Percentiles rank a stretch among this genome's conserved stretches.
Evolutionary conservation across 2,888 invertebrate genomes (phyloP).

Genomic region (Nomada flava): DNA sequence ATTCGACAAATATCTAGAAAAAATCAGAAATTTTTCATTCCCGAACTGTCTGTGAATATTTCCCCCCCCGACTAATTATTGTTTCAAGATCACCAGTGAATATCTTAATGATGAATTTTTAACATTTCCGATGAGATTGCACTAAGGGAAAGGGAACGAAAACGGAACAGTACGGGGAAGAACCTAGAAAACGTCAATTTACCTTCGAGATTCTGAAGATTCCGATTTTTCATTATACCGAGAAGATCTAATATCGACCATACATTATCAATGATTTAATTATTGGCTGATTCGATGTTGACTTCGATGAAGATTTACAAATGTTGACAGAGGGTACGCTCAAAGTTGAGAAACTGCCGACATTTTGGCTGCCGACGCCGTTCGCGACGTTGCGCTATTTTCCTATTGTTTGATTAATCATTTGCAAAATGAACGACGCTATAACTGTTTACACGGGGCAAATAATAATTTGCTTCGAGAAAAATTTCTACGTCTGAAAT

Average conservation of each 20-base stretch:
- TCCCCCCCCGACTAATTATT: background rate
- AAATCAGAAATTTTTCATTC: background rate
- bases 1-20: constrained; percentile 8
- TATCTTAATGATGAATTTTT: constrained; percentile 16
- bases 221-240: constrained; percentile 53
- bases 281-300: constrained; percentile 38
- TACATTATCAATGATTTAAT: constrained; percentile 49
- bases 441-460: background rate
- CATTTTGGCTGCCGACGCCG: constrained; percentile 81
- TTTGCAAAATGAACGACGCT: background rate
- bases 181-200: constrained; percentile 57
- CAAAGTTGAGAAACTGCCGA: constrained; percentile 78
- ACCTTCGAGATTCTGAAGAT: constrained; percentile 56
- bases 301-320: constrained; percentile 49
- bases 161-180: constrained; percentile 42
- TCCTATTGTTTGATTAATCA: constrained; percentile 36
- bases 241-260: constrained; percentile 36
- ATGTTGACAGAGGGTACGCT: constrained; percentile 78
- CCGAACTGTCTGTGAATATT: background rate
- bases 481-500: background rate
- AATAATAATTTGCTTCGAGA: constrained; percentile 14
- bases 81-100: background rate
- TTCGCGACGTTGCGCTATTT: constrained; percentile 79
- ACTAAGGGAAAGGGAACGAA: constrained; percentile 43
- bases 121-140: constrained; percentile 23